A percentile compares a stretch with the other conserved stretches of the same genome.
phyloP scores from a whole-genome alignment of 2,888 invertebrate genomes.

The Ashinkailepas kermadecensis region DNA sequence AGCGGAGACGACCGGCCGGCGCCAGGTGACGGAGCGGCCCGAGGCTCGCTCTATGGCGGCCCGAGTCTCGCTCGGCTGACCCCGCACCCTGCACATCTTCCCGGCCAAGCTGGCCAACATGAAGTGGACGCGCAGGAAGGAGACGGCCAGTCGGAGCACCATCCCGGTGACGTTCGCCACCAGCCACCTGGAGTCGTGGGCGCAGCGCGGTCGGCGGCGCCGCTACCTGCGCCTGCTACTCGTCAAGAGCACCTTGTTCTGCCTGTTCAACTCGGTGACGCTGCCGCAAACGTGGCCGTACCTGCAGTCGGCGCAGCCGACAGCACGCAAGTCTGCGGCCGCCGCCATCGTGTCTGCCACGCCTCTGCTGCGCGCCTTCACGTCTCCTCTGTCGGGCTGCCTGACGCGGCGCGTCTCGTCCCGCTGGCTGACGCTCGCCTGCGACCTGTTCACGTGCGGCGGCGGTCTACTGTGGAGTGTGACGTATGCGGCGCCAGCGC shows the following conservation, averaged over 20 bases:
- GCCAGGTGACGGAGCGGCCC: too few species aligned
- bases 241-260: not conserved
- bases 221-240: not conserved
- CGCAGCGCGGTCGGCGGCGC: not conserved
- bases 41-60: too few species aligned
- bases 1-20: too few species aligned
- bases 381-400: not conserved
- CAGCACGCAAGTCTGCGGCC: not conserved
- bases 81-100: not conserved
- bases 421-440: constrained; percentile 7
- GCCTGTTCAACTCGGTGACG: constrained; percentile 18
- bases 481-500: not conserved
- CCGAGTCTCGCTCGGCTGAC: too few species aligned
- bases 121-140: not conserved
- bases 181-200: constrained; percentile 19
- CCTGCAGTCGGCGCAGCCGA: constrained; percentile 14
- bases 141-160: too few species aligned
- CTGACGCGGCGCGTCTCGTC: not conserved
- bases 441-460: not conserved
- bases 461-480: constrained; percentile 7
- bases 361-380: constrained; percentile 3
- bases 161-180: not conserved
- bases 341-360: not conserved
- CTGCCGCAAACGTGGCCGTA: constrained; percentile 22
- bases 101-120: not conserved